Percentiles rank a stretch among this genome's conserved stretches.
Conservation (phyloP, 2,888 invertebrate genomes). For the Biston betularia region DNA sequence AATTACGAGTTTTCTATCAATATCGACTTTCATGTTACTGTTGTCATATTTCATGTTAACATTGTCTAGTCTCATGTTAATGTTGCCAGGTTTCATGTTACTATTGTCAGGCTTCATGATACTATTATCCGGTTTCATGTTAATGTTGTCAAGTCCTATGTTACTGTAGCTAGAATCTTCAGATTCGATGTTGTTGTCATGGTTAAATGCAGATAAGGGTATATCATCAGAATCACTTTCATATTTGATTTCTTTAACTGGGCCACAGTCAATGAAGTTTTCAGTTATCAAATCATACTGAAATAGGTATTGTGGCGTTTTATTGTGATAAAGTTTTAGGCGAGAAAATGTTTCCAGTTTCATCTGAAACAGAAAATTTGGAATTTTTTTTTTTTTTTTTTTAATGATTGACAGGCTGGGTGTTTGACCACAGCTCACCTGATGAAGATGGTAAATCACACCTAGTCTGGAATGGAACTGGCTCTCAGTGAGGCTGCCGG, state of each 20-base stretch:
- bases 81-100: not conserved
- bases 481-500: too few species aligned
- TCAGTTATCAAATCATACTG: conserved; percentile 40
- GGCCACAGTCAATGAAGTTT: conserved; percentile 64
- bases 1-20: not conserved
- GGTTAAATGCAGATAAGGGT: conserved; percentile 57
- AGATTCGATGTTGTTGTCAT: conserved; percentile 30
- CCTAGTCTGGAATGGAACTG: too few species aligned
- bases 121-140: not conserved
- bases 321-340: conserved; percentile 46
- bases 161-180: not conserved
- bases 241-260: conserved; percentile 45
- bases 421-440: too few species aligned
- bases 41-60: conserved; percentile 1
- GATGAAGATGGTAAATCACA: too few species aligned
- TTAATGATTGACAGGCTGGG: too few species aligned
- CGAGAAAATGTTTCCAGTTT: conserved; percentile 50
- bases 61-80: not conserved
- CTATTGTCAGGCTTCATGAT: not conserved
- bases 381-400: not conserved
- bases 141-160: too few species aligned
- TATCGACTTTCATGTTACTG: not conserved
- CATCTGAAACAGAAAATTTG: conserved; percentile 47
- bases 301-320: conserved; percentile 14
- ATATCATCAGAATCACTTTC: conserved; percentile 60